Evolutionary conservation across 2,113 vertebrate species (phyloP), one percentile per base, ranked within the genome.

Genomic region (Athene noctua): DNA sequence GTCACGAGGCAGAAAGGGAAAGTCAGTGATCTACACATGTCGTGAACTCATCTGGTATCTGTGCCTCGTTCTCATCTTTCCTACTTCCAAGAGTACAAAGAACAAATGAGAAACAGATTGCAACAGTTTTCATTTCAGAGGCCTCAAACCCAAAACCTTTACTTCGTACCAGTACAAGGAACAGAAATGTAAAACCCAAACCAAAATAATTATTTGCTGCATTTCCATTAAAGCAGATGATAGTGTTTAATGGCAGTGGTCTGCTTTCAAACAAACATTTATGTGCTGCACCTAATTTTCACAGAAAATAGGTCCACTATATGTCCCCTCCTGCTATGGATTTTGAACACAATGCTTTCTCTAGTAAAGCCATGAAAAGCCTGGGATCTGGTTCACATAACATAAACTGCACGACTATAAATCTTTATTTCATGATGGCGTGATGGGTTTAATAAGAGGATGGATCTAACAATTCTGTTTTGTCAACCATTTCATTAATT

Each of bases 401-500:
- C 58, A 30, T 40, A 26, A 86, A 88, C 30, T 14, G 40, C 19
- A 16, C 2, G 21, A 16, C 61, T 46, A 10, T 36, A 62, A 72
- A 83, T 17, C 42, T 88, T 77, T 47, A 61, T 57, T 91, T 80
- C 65, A 19, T 34, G 86, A 74, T 59, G 63, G 71, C 9, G 13
- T 2, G 30, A 84, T 59, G 79, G 52, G 74, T 86, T 95, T 80
- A 72, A 49, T 42, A 61, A 36, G 30, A 65, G 49, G 49, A 73
- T 38, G 80, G 83, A 63, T 55, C 80, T 67, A 80, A 90, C 44
- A 55, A 88, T 26, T 83, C 68, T 58, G 67, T 58, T 85, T 58
- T 40, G 59, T 77, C 85, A 82, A 52, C 10, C 27, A 38, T 32
- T 49, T 71, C 63, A 68, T 88, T 94, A 59, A 94, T 96, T 95